Evolutionary conservation across 2,113 vertebrate genomes (phyloP), one percentile per base, ranked within the genome.

Genomic region (Phasianus colchicus): DNA sequence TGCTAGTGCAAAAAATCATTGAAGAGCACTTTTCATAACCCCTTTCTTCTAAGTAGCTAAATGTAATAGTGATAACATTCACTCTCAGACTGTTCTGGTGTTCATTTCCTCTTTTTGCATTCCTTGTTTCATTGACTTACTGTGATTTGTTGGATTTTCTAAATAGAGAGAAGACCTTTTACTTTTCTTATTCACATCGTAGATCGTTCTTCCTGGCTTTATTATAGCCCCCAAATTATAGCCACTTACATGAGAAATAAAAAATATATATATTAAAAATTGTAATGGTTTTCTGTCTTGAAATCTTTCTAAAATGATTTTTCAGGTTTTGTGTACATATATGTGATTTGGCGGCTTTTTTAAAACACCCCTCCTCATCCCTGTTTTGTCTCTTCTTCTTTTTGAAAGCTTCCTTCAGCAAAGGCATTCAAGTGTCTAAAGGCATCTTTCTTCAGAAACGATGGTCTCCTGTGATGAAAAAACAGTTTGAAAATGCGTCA

Each of bases 131-230:
- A 83, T 77, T 77, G 72, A 72, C 38, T 83, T 36, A 21, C 77
- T 95, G 34, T 80, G 55, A 92, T 69, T 83, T 77, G 29, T 4
- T 80, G 78, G 19, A 74, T 64, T 74, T 96, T 75, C 52, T 67
- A 77, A 27, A 47, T 25, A 86, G 4, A 63, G 18, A 58, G 14
- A 32, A 67, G 2, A 32, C 50, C 18, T 57, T 45, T 72, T 83
- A 19, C 54, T 92, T 93, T 89, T 86, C 36, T 52, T 57, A 63
- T 10, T 84, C n/a, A n/a, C 27, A 69, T 84, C 34, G 17, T 82
- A 92, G 54, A 60, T 88, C 75, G 29, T 76, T 73, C 65, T 93
- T 78, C 81, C n/a, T 95, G 63, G 92, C 40, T 43, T 90, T 94
- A 76, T 73, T 95, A 42, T 71, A 58, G 43, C 45, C 81, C 45